Conservation (phyloP, 2,888 invertebrate genomes). For the Mesodorylaimus sp. region DNA sequence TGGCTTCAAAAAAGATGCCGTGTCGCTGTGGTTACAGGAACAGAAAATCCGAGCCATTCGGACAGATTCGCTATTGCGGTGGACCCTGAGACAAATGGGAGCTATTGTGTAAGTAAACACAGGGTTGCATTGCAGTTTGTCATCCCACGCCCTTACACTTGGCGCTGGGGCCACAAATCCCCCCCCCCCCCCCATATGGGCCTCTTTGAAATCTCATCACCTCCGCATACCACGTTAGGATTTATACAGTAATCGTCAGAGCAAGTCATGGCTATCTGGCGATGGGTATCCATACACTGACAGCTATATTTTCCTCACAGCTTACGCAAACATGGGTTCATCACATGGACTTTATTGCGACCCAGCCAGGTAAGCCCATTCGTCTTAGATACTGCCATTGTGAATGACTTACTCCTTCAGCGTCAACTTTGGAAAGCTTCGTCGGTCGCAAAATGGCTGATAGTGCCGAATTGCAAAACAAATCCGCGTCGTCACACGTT, state of each 20-base stretch:
- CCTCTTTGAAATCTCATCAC: too few relatives aligned
- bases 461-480: constrained; percentile 28
- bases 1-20: too few relatives aligned
- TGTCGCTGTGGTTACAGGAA: constrained; percentile 26
- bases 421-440: constrained; percentile 26
- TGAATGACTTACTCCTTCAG: too few relatives aligned
- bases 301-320: constrained; percentile 16
- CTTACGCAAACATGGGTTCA: constrained; percentile 34
- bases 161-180: too few relatives aligned
- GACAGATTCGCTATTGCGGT: constrained; percentile 29
- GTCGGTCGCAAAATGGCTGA: constrained; percentile 27
- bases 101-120: constrained; percentile 31
- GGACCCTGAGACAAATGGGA: constrained; percentile 30
- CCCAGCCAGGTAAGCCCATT: constrained; percentile 21
- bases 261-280: too few relatives aligned
- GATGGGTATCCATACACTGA: not conserved
- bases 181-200: too few relatives aligned
- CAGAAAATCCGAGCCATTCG: constrained; percentile 32
- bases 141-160: too few relatives aligned
- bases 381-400: too few relatives aligned
- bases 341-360: constrained; percentile 22
- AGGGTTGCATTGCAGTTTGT: too few relatives aligned
- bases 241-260: too few relatives aligned
- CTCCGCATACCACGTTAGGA: too few relatives aligned
- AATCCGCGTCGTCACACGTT: constrained; percentile 30